Conservation (phyloP, 2,113 vertebrate species). For the Nothoprocta perdicaria region DNA sequence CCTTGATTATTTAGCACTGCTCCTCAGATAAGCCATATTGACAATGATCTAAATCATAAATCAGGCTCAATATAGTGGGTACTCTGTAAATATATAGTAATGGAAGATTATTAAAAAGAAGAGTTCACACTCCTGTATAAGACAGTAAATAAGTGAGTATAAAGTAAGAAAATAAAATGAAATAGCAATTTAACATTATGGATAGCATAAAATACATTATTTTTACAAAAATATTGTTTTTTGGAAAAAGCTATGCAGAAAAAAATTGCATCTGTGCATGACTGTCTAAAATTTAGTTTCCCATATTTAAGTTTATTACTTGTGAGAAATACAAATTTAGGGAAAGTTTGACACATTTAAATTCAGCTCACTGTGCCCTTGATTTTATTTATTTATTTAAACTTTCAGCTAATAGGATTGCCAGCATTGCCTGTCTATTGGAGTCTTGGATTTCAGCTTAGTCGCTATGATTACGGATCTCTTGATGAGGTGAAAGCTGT, state of each 20-base stretch:
- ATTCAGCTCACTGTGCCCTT: background rate
- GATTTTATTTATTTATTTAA: background rate
- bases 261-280: background rate
- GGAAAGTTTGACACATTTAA: background rate
- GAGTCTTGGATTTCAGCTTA: conserved; percentile 91
- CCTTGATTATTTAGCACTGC: background rate
- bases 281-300: fast-evolving
- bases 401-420: conserved; percentile 82
- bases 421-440: conserved; percentile 90
- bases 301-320: fast-evolving
- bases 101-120: no score
- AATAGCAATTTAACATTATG: no score
- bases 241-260: fast-evolving
- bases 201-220: background rate
- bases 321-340: background rate
- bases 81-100: background rate
- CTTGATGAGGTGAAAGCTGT: conserved; percentile 82
- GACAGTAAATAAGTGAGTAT: background rate
- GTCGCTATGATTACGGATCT: conserved; percentile 86
- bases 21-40: background rate
- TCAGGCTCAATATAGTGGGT: background rate
- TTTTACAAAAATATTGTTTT: background rate
- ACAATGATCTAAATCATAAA: no score
- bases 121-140: background rate
- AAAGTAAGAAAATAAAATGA: background rate